Conservation (phyloP, 2,113 vertebrate species). For the Bos javanicus region DNA sequence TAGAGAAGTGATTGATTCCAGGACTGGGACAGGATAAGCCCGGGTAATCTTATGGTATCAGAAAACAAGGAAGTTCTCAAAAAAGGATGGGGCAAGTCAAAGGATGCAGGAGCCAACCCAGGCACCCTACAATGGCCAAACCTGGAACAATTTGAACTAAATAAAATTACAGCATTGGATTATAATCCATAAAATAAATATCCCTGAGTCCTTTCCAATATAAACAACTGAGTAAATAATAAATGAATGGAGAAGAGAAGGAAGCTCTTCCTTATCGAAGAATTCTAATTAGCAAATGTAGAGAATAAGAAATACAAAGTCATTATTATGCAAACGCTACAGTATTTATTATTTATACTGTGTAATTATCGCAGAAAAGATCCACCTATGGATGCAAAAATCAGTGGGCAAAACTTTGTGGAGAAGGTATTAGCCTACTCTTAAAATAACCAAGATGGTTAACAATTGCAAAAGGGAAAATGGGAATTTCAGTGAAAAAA, state of each 20-base stretch:
- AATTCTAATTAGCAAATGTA: not conserved
- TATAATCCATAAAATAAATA: not conserved
- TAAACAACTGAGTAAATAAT: not conserved
- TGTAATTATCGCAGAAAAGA: not conserved
- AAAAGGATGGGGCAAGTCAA: not conserved
- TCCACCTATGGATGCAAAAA: not conserved
- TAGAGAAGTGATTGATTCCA: not conserved
- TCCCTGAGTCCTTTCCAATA: not conserved
- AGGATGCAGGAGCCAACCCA: not conserved
- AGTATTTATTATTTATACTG: not conserved
- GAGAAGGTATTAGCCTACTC: not conserved
- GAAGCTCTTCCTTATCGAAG: not conserved
- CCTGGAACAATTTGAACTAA: not conserved
- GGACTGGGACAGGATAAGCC: not conserved
- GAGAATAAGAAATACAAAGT: constrained; percentile 22
- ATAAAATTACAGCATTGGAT: not conserved
- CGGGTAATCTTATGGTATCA: not conserved
- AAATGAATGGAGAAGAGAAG: not conserved
- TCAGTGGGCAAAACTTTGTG: not conserved
- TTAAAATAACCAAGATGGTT: not conserved
- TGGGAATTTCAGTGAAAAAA: not conserved
- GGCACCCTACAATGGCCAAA: not conserved
- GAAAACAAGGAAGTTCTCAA: not conserved
- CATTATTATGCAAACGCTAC: not conserved
- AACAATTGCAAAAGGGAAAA: not conserved